phyloP scores from a whole-genome alignment of 2,797 vertebrate genomes.

The Malacoraja senta region DNA sequence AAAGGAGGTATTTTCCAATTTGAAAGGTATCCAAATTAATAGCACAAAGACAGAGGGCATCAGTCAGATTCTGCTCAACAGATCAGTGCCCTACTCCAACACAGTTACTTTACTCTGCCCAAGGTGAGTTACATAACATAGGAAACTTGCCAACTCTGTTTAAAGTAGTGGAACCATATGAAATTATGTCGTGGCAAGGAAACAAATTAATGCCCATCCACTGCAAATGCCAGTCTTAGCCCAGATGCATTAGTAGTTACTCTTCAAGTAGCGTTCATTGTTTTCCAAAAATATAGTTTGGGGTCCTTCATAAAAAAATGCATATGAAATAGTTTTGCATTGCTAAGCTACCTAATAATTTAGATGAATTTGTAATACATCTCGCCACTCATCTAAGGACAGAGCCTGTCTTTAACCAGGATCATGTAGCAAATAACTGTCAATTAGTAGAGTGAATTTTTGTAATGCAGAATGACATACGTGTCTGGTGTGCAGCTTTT shows the following conservation, averaged over 20 bases:
- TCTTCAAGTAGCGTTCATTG: neutral
- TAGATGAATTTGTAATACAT: conserved; percentile 22
- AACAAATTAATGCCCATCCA: neutral
- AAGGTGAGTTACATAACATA: neutral
- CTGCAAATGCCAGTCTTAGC: neutral
- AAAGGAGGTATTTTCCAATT: neutral
- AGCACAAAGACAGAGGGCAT: too few species aligned
- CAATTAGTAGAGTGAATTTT: neutral
- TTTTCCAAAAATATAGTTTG: neutral
- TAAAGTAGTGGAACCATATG: neutral
- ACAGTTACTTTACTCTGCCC: too few species aligned
- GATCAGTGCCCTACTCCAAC: neutral
- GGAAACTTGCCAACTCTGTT: too few species aligned
- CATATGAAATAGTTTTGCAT: neutral
- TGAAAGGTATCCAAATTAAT: neutral
- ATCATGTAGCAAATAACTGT: conserved; percentile 7
- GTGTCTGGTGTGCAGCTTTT: neutral
- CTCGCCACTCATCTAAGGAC: neutral
- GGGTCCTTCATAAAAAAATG: neutral
- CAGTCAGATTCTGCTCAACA: neutral
- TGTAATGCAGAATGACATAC: neutral
- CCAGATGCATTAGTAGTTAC: neutral
- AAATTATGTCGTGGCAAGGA: neutral
- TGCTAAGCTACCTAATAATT: neutral
- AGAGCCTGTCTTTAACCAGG: neutral